A percentile compares a stretch with the other conserved stretches of the same genome.
These are phyloP conservation scores for Oreochromis mossambicus DNA, from an alignment of 2,797 vertebrate species.

Conservation along the genomic window DNA sequence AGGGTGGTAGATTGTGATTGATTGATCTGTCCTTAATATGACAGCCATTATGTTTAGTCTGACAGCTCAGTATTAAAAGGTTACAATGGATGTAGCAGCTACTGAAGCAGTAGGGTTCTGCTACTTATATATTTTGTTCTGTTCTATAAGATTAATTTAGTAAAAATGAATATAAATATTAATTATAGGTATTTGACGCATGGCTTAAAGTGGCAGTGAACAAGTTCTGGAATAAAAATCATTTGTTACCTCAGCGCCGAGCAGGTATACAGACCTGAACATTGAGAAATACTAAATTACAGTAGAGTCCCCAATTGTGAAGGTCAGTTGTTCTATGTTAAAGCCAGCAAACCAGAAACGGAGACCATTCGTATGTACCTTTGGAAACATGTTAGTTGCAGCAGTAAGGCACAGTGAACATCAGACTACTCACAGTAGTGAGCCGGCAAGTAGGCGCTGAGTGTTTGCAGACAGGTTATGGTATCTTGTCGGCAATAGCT, in stretches of 20 bases:
- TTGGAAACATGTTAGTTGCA: neutral
- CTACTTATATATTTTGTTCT: neutral
- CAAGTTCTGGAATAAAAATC: neutral
- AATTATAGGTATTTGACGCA: neutral
- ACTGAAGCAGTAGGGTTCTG: neutral
- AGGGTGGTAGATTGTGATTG: conserved; percentile 25
- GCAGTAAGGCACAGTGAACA: neutral
- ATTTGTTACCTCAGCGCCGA: neutral
- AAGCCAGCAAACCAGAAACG: neutral
- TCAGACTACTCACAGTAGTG: neutral
- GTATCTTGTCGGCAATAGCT: neutral
- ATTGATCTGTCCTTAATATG: conserved; percentile 47
- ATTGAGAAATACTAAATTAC: conserved; percentile 39
- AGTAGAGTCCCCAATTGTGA: neutral
- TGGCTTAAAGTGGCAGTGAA: neutral
- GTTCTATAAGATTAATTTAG: neutral
- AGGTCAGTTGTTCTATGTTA: conserved; percentile 16
- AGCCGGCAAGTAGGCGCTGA: neutral
- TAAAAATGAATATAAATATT: neutral
- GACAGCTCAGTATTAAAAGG: conserved; percentile 19
- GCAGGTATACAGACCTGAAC: neutral
- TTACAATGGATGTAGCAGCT: neutral
- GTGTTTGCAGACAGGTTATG: neutral
- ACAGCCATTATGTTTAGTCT: conserved; percentile 45
- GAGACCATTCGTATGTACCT: neutral